Evolutionary conservation across 2,797 vertebrate species (phyloP).

Genomic region (Moxostoma hubbsi): DNA sequence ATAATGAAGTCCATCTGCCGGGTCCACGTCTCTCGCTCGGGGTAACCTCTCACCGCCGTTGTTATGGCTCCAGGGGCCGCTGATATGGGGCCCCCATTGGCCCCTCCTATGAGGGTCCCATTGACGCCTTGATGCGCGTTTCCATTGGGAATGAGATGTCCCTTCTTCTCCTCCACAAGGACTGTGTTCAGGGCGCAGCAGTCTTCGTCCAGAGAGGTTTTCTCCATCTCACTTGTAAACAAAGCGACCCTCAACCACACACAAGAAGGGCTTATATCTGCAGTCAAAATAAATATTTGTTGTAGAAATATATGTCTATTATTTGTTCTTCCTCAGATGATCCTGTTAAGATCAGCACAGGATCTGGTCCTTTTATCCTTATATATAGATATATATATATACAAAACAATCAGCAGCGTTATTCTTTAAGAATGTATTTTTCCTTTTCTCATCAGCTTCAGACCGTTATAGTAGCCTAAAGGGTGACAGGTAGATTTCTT

Average conservation of each 20-base stretch:
- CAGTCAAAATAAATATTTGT: conserved; percentile 47
- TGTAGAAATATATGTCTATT: conserved; percentile 58
- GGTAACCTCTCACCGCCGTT: conserved; percentile 59
- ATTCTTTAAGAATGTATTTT: conserved; percentile 30
- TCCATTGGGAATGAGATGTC: conserved; percentile 77
- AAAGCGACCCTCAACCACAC: conserved; percentile 47
- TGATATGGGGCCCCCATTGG: conserved; percentile 61
- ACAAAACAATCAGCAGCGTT: conserved; percentile 26
- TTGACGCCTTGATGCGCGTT: conserved; percentile 66
- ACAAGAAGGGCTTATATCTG: conserved; percentile 31
- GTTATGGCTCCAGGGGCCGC: conserved; percentile 44
- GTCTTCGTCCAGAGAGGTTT: conserved; percentile 72
- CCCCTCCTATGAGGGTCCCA: conserved; percentile 64
- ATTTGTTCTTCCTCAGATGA: conserved; percentile 48
- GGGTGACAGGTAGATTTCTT: conserved; percentile 48
- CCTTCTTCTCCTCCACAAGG: conserved; percentile 80
- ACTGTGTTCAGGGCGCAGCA: conserved; percentile 76
- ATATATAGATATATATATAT: conserved; percentile 20
- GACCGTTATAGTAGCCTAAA: conserved; percentile 4
- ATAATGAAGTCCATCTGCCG: conserved; percentile 98
- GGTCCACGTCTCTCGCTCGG: conserved; percentile 91
- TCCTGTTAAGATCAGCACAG: conserved; percentile 10
- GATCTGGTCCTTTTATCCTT: conserved; percentile 52
- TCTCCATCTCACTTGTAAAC: conserved; percentile 68
- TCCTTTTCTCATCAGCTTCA: conserved; percentile 45